phyloP scores from a whole-genome alignment of 30 jellyfish, hydroid and myxozoan species.

The Hydra vulgaris region DNA sequence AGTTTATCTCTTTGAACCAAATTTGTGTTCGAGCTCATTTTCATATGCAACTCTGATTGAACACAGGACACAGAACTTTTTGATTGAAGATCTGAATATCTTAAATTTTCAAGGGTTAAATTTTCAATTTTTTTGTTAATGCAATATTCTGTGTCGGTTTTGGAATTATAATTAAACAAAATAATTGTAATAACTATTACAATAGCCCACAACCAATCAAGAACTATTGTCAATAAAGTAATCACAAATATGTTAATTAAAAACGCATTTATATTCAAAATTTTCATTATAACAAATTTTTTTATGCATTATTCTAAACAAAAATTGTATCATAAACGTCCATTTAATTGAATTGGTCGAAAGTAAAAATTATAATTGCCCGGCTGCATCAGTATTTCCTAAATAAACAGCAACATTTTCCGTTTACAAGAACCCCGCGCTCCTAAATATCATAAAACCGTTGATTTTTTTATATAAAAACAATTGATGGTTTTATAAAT shows the following conservation, averaged over 20 bases:
- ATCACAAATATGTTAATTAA: neutral
- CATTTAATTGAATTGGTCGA: no score
- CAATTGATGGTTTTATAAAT: no score
- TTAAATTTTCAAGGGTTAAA: neutral
- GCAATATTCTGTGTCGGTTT: neutral
- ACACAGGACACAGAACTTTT: neutral
- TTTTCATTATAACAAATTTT: neutral
- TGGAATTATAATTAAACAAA: no score
- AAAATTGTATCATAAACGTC: no score
- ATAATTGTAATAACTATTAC: neutral
- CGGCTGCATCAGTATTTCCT: no score
- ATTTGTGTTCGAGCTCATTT: neutral
- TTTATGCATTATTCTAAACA: neutral
- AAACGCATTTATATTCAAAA: neutral
- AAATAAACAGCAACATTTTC: no score
- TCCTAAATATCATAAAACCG: no score
- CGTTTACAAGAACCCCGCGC: no score
- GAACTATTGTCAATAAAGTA: neutral
- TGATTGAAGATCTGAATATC: neutral
- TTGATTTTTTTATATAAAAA: no score
- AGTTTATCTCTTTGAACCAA: neutral
- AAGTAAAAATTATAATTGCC: no score
- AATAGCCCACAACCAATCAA: neutral
- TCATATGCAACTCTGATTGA: neutral
- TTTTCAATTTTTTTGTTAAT: neutral